Evolutionary conservation across 2,113 vertebrate species (phyloP), one percentile per base, ranked within the genome.

Genomic region (Ailuropoda melanoleuca): DNA sequence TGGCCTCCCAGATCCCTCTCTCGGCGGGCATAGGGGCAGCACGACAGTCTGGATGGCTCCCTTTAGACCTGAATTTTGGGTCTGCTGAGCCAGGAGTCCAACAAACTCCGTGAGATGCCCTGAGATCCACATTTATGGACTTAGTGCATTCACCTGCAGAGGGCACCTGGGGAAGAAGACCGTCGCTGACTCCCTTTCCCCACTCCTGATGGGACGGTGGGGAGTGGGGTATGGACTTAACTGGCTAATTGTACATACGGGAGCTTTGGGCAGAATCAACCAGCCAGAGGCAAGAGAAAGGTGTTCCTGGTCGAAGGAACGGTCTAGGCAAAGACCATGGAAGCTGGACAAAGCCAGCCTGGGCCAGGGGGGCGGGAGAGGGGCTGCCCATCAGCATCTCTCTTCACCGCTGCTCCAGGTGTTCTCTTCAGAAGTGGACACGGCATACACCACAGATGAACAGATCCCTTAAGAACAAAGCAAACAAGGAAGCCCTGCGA

Each of bases 391-490:
- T 66, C 26, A n/a, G 34, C 46, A 1, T 70, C 48, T 78, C 81
- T 70, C 75, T 64, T 93, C n/a, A 12, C 48, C 3, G 6, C 50
- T 77, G 58, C 68, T 78, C 34, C 29, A 17, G 48, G 26, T 39
- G 50, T 43, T 86, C 39, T 89, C 56, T 82, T 75, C 17, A 23
- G 60, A 85, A 55, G 14, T 70, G 60, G 55, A 55, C 19, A 2
- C 0, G 0, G 48, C 15, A 23, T 83, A n/a, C 14, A 2, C 37
- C 43, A 37, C 18, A 88, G 37, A 37, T 9, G 18, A 83, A n/a
- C 56, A 94, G 53, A 88, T 78, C 82, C 66, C 43, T 70, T 55
- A 88, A 87, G 74, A 91, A n/a, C n/a, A 46, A 83, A 93, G 55
- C 24, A 84, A 68, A 84, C 37, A 11, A 72, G 83, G 96, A 80